A percentile compares a stretch with the other conserved stretches of the same genome.
Evolutionary conservation across 1,140 invertebrate species (phyloP).

Genomic region (Sarcophaga bullata): DNA sequence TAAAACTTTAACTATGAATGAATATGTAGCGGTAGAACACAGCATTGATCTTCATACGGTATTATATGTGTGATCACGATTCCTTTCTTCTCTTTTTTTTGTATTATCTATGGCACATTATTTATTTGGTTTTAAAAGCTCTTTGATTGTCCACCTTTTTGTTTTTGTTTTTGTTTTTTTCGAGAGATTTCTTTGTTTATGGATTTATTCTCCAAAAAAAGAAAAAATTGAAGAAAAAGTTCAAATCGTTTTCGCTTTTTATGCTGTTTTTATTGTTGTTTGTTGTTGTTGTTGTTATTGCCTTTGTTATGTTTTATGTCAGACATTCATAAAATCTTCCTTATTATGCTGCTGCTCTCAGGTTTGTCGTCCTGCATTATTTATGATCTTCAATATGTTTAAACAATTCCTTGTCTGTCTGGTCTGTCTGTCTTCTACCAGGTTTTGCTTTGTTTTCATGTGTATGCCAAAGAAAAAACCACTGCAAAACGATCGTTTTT

Average conservation of each 20-base stretch:
- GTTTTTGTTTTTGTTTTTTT: neutral
- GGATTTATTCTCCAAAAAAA: too few species aligned
- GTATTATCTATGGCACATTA: neutral
- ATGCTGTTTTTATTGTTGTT: neutral
- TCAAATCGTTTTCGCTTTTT: slow-evolving; percentile 18
- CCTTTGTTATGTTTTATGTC: slow-evolving; percentile 2
- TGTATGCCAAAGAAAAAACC: neutral
- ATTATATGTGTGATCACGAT: slow-evolving; percentile 6
- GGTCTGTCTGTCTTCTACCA: neutral
- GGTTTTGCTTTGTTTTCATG: neutral
- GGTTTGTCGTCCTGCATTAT: slow-evolving; percentile 21
- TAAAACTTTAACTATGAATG: neutral
- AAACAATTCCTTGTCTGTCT: neutral
- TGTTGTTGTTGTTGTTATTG: neutral
- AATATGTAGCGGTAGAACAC: too few species aligned
- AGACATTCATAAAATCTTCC: neutral
- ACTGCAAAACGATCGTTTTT: neutral
- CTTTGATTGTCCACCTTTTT: neutral
- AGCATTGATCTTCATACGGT: neutral
- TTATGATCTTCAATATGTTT: slow-evolving; percentile 16
- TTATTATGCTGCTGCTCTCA: neutral
- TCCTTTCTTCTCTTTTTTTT: neutral
- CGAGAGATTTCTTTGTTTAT: neutral
- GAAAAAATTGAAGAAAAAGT: neutral
- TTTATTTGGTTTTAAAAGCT: neutral